Evolutionary conservation across 2,113 vertebrate species (phyloP).

Genomic region (Seriola dumerili): DNA sequence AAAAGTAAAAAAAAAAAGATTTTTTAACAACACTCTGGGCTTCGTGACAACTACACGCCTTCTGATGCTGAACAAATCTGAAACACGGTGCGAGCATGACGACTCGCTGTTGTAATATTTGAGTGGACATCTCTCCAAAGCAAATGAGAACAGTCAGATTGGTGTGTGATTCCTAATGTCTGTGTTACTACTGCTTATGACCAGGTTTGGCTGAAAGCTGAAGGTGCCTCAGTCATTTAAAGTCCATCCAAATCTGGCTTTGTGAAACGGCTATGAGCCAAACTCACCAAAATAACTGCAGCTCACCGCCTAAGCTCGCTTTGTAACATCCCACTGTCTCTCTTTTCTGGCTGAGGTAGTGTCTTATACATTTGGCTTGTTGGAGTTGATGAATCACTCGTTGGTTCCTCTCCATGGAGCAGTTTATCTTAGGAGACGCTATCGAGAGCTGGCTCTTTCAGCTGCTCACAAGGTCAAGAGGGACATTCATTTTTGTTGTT

Average conservation of each 20-base stretch:
- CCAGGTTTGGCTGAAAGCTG: slow-evolving; percentile 23
- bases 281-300: slow-evolving; percentile 51
- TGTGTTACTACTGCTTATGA: neutral
- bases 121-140: slow-evolving; percentile 6
- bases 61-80: slow-evolving; percentile 16
- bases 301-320: slow-evolving; percentile 29
- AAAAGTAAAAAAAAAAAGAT: neutral
- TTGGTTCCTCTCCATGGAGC: slow-evolving; percentile 13
- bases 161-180: slow-evolving; percentile 15
- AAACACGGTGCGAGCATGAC: slow-evolving; percentile 6
- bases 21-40: slow-evolving; percentile 16
- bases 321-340: slow-evolving; percentile 29
- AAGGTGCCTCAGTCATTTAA: slow-evolving; percentile 24
- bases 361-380: slow-evolving; percentile 41
- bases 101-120: neutral
- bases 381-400: slow-evolving; percentile 43
- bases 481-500: neutral
- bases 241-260: slow-evolving; percentile 45
- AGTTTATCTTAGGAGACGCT: slow-evolving; percentile 33
- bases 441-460: neutral
- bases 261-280: slow-evolving; percentile 24
- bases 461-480: slow-evolving; percentile 40
- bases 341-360: slow-evolving; percentile 2
- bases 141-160: neutral
- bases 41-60: slow-evolving; percentile 22